These are phyloP conservation scores for Chelonoidis abingdonii DNA, from an alignment of 2,113 vertebrate species.

Conservation along the genomic window DNA sequence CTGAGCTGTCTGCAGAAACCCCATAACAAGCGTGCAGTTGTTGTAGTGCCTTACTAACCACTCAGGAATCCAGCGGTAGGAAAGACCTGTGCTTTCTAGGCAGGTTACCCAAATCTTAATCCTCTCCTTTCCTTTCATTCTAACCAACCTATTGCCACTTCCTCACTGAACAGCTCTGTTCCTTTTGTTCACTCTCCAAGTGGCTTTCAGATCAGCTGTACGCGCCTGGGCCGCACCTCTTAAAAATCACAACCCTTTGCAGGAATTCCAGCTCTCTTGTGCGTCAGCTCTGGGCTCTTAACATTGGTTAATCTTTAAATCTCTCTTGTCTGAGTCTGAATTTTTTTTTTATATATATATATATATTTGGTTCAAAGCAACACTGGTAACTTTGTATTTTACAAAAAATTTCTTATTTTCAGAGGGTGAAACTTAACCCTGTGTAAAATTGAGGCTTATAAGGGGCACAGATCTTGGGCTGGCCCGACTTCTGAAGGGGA, in stretches of 20 bases:
- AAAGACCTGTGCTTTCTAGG: conserved; percentile 61
- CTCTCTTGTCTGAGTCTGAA: neutral
- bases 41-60: conserved; percentile 44
- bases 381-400: neutral
- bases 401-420: neutral
- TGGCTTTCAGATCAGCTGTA: neutral
- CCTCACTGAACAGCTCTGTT: neutral
- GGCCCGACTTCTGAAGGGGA: neutral
- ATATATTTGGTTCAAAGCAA: neutral
- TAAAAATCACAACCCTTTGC: neutral
- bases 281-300: neutral
- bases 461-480: neutral
- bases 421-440: neutral
- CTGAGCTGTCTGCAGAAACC: conserved; percentile 37
- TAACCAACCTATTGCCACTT: neutral
- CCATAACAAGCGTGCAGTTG: conserved; percentile 1
- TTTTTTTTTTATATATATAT: neutral
- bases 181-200: neutral
- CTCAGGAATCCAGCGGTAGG: conserved; percentile 52
- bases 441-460: neutral
- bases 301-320: neutral
- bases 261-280: neutral
- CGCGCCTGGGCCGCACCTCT: rapidly evolving
- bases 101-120: conserved; percentile 46
- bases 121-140: conserved; percentile 16